Evolutionary conservation across 2,113 vertebrate species (phyloP), one percentile per base, ranked within the genome.

Genomic region (Neofelis nebulosa): DNA sequence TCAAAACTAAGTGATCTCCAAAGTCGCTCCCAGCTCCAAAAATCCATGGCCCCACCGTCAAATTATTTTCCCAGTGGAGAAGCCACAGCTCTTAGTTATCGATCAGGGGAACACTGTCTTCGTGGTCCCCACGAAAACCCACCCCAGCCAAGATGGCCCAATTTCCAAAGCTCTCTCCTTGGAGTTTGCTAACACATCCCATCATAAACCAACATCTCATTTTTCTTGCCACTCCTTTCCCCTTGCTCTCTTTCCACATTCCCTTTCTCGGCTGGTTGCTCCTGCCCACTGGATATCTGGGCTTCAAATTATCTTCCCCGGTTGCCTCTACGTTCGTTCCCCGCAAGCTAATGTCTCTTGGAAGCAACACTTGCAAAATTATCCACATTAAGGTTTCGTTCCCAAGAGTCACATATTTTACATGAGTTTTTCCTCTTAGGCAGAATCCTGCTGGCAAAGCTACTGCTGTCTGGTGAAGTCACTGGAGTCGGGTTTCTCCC

Each of bases 381-480:
- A 50, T 97, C 92, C 95, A n/a, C 95, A 57, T 93, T 97, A 94
- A 88, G 91, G 13, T 95, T 95, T 94, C 85, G 8, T 97, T 98
- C 98, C 96, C 93, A 29, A 31, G 74, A 97, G 91, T 21, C 86
- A 45, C 91, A 97, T 73, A 93, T 96, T 94, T 97, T 90, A 97
- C 97, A 96, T 86, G n/a, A 98, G 98, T 76, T n/a, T 96, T 97
- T 98, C 96, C 97, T 87, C 83, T 93, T 80, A 73, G 52, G 65
- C 93, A 91, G 91, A 95, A 83, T 81, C 90, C 7, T 7, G 87
- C 91, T 87, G 97, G 88, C 92, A 97, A 96, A 81, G 63, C n/a
- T 85, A 52, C 94, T 95, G 97, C 57, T 68, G 5, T 94, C 63
- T 41, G 94, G 91, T 68, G 90, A 76, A 94, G 97, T 93, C 95